Conservation (phyloP, 1,140 invertebrate genomes). For the Drosophila quadrilineata region DNA sequence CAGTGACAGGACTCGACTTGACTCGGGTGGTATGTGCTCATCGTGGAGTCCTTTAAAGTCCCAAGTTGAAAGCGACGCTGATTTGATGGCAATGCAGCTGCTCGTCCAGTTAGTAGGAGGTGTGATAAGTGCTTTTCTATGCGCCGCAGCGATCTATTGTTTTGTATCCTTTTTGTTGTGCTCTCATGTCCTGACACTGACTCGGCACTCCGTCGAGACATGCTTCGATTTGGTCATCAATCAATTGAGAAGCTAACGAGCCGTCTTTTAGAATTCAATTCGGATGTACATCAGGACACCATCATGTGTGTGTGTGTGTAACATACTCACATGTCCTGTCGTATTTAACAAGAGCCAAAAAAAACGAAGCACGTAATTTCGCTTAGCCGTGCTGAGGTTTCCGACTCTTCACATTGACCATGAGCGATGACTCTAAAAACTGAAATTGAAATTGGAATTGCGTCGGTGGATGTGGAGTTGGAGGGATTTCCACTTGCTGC, state of each 20-base stretch:
- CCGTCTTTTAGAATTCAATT: conserved; percentile 20
- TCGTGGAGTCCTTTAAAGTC: too few relatives aligned
- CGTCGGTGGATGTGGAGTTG: conserved; percentile 2
- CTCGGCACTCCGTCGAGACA: conserved; percentile 37
- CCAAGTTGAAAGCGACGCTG: conserved; percentile 54
- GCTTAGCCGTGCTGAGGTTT: conserved; percentile 47
- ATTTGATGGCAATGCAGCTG: conserved; percentile 51
- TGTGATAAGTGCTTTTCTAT: conserved; percentile 71
- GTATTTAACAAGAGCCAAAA: background rate
- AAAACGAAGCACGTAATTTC: conserved; percentile 56
- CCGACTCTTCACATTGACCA: conserved; percentile 44
- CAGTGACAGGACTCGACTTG: too few relatives aligned
- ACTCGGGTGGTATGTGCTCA: too few relatives aligned
- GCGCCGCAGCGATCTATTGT: conserved; percentile 22
- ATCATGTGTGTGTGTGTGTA: conserved; percentile 15
- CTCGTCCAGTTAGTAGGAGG: conserved; percentile 37
- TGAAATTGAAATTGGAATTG: conserved; percentile 35
- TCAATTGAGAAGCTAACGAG: conserved; percentile 71
- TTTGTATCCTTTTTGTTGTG: too few relatives aligned
- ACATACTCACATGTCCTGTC: conserved; percentile 1
- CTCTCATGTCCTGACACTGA: conserved; percentile 18
- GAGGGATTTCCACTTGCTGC: background rate
- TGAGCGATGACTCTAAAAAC: conserved; percentile 51
- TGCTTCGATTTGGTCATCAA: conserved; percentile 64
- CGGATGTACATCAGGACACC: background rate